These are phyloP conservation scores for Guaruba guarouba DNA, from an alignment of 2,113 vertebrate species.

Conservation along the genomic window DNA sequence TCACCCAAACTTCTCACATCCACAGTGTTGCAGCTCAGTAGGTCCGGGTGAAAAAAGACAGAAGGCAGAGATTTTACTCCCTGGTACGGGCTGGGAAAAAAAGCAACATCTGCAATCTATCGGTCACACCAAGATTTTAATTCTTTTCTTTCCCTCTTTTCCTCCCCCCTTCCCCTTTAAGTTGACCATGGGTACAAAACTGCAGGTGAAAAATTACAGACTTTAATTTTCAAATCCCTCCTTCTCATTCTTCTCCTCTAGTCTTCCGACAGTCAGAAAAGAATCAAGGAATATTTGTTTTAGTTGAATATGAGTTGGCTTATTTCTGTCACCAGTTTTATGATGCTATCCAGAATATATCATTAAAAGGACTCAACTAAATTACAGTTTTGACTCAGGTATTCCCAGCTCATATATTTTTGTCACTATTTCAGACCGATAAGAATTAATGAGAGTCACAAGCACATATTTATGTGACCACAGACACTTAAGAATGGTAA, in stretches of 20 bases:
- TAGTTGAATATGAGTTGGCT: conserved; percentile 54
- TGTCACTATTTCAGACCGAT: conserved; percentile 48
- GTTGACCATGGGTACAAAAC: background rate
- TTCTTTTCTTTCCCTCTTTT: conserved; percentile 7
- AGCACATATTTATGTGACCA: conserved; percentile 46
- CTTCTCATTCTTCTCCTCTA: conserved; percentile 15
- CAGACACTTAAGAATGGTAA: conserved; percentile 43
- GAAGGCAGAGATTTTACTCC: conserved; percentile 36
- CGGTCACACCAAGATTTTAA: conserved; percentile 48
- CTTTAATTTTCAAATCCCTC: conserved; percentile 45
- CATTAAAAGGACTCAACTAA: conserved; percentile 56
- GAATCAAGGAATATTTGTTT: conserved; percentile 48
- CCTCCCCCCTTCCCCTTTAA: background rate
- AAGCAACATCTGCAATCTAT: conserved; percentile 41
- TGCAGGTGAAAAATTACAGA: conserved; percentile 54
- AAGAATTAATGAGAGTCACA: conserved; percentile 63
- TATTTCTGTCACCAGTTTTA: conserved; percentile 61
- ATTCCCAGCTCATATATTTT: conserved; percentile 69
- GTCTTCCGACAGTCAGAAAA: background rate
- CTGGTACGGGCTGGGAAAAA: background rate
- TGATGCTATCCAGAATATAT: conserved; percentile 63
- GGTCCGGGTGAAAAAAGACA: conserved; percentile 9
- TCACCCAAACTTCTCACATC: background rate
- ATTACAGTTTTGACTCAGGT: conserved; percentile 57
- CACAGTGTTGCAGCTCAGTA: background rate